Conservation (phyloP, 2,113 vertebrate species). For the Oceanodroma tethys region DNA sequence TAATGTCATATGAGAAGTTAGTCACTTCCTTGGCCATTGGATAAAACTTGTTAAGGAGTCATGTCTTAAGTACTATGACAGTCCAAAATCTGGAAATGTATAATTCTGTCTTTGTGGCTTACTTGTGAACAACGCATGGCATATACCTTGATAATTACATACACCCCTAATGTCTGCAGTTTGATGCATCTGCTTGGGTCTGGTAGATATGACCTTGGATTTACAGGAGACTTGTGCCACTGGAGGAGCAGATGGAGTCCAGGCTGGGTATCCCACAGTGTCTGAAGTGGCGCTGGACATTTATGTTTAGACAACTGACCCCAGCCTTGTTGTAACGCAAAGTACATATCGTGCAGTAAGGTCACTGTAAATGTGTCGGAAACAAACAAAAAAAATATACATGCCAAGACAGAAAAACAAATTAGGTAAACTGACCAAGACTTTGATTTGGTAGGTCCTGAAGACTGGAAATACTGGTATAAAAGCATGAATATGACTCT, state of each 20-base stretch:
- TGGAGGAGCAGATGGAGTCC: background rate
- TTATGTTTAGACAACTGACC: background rate
- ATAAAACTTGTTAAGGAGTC: background rate
- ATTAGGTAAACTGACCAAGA: background rate
- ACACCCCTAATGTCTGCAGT: rapidly evolving
- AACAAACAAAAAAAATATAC: background rate
- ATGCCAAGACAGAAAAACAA: background rate
- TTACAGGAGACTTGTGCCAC: background rate
- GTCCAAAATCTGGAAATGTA: background rate
- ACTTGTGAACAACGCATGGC: background rate
- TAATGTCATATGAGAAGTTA: background rate
- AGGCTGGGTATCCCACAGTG: background rate
- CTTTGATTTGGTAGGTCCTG: background rate
- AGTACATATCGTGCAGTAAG: rapidly evolving
- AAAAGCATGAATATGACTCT: background rate
- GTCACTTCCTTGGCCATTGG: background rate
- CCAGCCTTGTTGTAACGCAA: background rate
- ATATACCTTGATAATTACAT: background rate
- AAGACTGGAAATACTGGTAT: background rate
- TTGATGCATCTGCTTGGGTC: background rate
- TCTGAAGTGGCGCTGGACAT: background rate
- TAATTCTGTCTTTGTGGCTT: background rate
- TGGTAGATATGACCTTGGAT: background rate
- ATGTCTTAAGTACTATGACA: background rate
- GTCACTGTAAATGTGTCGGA: background rate